A percentile compares a stretch with the other conserved stretches of the same genome.
Conservation (phyloP, 2,113 vertebrate genomes). For the Psettodes erumei region DNA sequence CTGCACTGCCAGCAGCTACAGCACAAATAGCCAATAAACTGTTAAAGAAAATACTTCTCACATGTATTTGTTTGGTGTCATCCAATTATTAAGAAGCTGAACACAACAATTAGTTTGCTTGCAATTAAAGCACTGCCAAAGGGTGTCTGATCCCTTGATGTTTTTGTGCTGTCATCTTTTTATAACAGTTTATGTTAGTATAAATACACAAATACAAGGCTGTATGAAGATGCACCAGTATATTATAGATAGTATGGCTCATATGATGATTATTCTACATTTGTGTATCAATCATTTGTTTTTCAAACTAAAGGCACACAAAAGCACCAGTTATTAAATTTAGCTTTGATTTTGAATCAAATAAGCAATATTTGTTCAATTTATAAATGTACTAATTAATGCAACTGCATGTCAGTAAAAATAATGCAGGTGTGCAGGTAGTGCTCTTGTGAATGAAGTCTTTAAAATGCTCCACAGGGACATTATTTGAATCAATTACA, state of each 20-base stretch:
- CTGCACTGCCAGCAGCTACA: constrained; percentile 81
- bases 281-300: background rate
- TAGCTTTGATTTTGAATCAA: too few relatives aligned
- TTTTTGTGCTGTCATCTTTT: background rate
- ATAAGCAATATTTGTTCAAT: background rate
- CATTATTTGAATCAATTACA: constrained; percentile 55
- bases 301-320: background rate
- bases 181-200: background rate
- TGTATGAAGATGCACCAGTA: background rate
- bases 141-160: background rate
- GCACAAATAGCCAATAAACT: constrained; percentile 49
- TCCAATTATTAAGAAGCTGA: background rate
- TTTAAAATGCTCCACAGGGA: constrained; percentile 8
- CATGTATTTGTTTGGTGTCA: background rate
- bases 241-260: background rate
- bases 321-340: background rate
- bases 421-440: too few relatives aligned
- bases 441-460: constrained; percentile 25
- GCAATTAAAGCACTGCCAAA: background rate
- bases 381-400: background rate
- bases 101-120: background rate
- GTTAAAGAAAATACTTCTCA: background rate
- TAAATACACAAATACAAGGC: background rate
- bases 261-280: background rate
- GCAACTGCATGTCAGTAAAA: background rate